phyloP scores from a whole-genome alignment of 2,113 vertebrate genomes.

The Prochilodus magdalenae region DNA sequence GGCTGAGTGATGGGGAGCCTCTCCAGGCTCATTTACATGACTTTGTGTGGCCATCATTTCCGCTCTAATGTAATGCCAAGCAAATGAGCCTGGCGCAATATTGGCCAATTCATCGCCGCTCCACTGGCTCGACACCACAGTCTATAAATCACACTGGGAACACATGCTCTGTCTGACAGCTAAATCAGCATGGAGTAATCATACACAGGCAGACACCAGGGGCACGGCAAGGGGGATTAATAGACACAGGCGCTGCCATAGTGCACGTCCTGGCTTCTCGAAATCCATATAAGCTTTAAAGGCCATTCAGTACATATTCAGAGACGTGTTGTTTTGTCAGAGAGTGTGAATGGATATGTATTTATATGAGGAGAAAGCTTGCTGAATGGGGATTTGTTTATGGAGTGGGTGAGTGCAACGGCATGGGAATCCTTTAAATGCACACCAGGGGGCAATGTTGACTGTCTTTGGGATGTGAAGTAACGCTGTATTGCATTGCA shows the following conservation, averaged over 20 bases:
- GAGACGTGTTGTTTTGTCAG: neutral
- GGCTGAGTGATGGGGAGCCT: slow-evolving; percentile 92
- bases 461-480: neutral
- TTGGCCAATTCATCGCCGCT: slow-evolving; percentile 86
- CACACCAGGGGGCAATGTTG: slow-evolving; percentile 32
- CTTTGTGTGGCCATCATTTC: slow-evolving; percentile 94
- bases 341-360: neutral
- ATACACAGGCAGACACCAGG: slow-evolving; percentile 85
- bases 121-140: slow-evolving; percentile 82
- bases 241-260: slow-evolving; percentile 3
- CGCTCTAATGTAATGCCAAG: slow-evolving; percentile 90
- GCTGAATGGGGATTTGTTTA: neutral
- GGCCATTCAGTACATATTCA: neutral
- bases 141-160: slow-evolving; percentile 90
- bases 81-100: slow-evolving; percentile 93
- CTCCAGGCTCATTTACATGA: slow-evolving; percentile 97
- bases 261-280: slow-evolving; percentile 6
- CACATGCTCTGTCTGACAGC: slow-evolving; percentile 88
- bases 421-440: neutral
- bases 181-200: slow-evolving; percentile 89
- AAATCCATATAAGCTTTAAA: neutral
- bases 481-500: neutral
- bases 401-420: neutral
- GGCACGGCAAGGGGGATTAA: slow-evolving; percentile 31
- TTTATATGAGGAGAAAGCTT: neutral